phyloP scores from a whole-genome alignment of 2,113 vertebrate genomes.

The Tychaedon coryphoeus region DNA sequence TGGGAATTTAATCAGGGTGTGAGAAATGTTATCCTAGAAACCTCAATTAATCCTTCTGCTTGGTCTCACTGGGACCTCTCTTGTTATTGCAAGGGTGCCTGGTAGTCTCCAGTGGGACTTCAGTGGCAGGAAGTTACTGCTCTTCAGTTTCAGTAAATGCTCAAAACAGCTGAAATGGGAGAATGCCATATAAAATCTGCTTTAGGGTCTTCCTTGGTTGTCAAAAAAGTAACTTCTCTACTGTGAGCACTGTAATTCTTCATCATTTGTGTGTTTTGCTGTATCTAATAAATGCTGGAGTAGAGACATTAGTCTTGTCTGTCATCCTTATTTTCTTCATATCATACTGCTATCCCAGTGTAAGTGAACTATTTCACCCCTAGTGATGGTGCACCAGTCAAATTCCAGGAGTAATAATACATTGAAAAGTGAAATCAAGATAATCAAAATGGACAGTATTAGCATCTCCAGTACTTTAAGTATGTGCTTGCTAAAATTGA shows the following conservation, averaged over 20 bases:
- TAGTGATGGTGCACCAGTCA: not conserved
- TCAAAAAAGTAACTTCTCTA: not conserved
- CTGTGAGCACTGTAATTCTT: not conserved
- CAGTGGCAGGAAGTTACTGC: fast-evolving
- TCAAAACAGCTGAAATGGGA: not conserved
- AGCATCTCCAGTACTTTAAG: not conserved
- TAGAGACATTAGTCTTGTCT: not conserved
- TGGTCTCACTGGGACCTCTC: not conserved
- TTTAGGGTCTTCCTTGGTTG: not conserved
- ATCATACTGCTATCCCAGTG: not conserved
- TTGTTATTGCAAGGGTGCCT: not conserved
- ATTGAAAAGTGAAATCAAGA: not conserved
- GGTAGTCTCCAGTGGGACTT: not conserved
- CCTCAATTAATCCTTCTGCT: not conserved
- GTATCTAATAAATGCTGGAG: not conserved
- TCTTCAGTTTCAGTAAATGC: not conserved
- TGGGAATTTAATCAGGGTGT: not conserved
- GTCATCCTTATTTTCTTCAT: not conserved
- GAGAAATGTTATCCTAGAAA: not conserved
- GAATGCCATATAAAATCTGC: not conserved
- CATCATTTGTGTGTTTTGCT: not conserved
- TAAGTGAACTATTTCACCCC: not conserved
- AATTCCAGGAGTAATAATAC: not conserved
- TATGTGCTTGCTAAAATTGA: not conserved
- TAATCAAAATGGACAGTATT: not conserved